phyloP scores from a whole-genome alignment of 2,888 invertebrate genomes.

The Alviniconcha strummeri region DNA sequence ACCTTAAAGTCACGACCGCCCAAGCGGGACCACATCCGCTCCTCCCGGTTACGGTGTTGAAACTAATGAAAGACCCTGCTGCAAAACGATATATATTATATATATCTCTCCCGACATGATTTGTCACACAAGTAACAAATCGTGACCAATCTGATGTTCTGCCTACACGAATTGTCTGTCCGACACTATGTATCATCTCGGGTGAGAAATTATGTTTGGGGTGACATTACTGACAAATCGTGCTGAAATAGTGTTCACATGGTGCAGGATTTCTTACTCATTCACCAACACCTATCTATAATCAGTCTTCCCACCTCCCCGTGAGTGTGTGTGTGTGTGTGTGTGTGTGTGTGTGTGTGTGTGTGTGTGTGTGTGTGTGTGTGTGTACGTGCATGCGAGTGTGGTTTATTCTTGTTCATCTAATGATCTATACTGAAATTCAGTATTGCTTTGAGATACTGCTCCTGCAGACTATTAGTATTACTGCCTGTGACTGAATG shows the following conservation, averaged over 20 bases:
- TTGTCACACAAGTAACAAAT: too few species aligned
- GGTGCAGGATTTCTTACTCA: not conserved
- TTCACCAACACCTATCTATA: not conserved
- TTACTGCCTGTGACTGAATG: not conserved
- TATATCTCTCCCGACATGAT: too few species aligned
- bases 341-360: slow-evolving; percentile 13
- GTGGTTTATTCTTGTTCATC: not conserved
- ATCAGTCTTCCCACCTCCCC: not conserved
- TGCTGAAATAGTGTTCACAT: not conserved
- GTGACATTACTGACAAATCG: not conserved
- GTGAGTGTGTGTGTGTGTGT: not conserved
- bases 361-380: not conserved
- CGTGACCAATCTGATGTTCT: not conserved
- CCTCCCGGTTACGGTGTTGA: too few species aligned
- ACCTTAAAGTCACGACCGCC: too few species aligned
- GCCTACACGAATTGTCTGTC: not conserved
- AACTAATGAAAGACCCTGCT: too few species aligned
- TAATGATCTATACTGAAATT: not conserved
- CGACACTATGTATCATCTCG: too few species aligned
- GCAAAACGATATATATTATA: too few species aligned
- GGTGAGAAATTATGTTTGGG: not conserved
- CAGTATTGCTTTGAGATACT: not conserved
- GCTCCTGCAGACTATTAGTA: not conserved
- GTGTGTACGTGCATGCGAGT: not conserved
- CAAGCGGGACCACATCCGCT: too few species aligned